Base-by-base conservation (phyloP, 2,113 vertebrate genomes). In the Anarhynchus alexandrinus region DNA sequence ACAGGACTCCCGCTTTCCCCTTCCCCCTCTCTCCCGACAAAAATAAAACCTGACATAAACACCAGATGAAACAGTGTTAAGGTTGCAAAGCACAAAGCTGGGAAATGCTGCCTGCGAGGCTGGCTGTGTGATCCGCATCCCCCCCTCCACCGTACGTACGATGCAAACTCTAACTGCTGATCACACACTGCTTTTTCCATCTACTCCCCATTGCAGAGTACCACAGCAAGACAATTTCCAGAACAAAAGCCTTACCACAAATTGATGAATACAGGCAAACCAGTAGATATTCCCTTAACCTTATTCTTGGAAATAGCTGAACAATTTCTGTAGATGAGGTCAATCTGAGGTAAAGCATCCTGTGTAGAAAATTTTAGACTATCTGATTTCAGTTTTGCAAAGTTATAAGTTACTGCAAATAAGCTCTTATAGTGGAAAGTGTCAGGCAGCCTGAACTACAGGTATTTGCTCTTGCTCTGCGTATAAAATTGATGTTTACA, bases 71-170 rank as follows among this genome's bases (percentile, higher is more conserved):
- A 6, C 12, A 78, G 34, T 4, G 51, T 5, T 17, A 10, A 52
- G 12, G 45, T 5, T 58, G 36, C 3, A 12, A 30, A 40, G 45
- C 12, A 52, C 10, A 45, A 26, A 45, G 6, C 8, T n/a, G 70
- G 38, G 57, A 20, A 71, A 62, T 8, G 70, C 52, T 51, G 14
- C 64, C 69, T 67, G 52, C 12, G 11, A 54, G 61, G 55, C 32
- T 73, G 91, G 19, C 58, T 64, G 66, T 43, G 62, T 32, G 21
- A n/a, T 42, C 61, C 51, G 29, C 80, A 52, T n/a, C 26, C 32
- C 40, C 20, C 29, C 29, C 30, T 10, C 45, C 57, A 15, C 34
- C 1, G 1, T 15, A 25, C 15, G 0, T 12, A 19, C 1, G 5
- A 10, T 15, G 15, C 34, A 32, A 20, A 47, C 43, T 34, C 51